Conservation (phyloP, 2,113 vertebrate species). For the Natator depressus region DNA sequence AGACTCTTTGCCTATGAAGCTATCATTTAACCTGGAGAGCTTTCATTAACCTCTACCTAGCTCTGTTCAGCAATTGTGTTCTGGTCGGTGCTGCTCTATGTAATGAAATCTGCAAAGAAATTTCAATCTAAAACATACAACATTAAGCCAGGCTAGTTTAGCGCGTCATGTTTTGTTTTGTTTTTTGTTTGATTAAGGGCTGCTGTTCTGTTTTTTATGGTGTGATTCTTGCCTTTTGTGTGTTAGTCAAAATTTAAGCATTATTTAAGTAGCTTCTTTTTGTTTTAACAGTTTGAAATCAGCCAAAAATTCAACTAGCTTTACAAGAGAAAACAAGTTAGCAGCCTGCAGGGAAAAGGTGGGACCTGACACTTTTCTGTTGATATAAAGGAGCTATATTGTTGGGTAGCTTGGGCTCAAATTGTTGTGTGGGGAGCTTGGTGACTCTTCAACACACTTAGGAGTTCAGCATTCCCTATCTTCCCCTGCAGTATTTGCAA, state of each 20-base stretch:
- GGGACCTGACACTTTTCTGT: slow-evolving; percentile 54
- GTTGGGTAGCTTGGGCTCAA: not conserved
- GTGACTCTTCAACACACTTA: not conserved
- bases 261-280: slow-evolving; percentile 65
- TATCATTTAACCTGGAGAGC: not conserved
- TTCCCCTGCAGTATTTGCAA: too few relatives aligned
- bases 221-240: not conserved
- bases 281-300: slow-evolving; percentile 53
- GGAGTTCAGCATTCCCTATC: slow-evolving; percentile 2
- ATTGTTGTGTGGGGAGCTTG: slow-evolving; percentile 7
- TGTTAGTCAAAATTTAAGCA: slow-evolving; percentile 45
- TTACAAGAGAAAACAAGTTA: slow-evolving; percentile 9
- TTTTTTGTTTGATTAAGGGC: not conserved
- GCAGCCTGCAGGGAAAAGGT: slow-evolving; percentile 45
- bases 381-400: slow-evolving; percentile 35
- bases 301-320: slow-evolving; percentile 59
- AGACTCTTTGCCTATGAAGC: not conserved
- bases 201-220: slow-evolving; percentile 22
- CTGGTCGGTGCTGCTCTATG: not conserved
- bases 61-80: not conserved
- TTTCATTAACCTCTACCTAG: not conserved
- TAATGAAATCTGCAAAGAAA: slow-evolving; percentile 44
- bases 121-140: not conserved
- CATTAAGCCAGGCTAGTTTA: not conserved
- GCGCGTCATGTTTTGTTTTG: not conserved